Evolutionary conservation across 2,113 vertebrate species (phyloP), one percentile per base, ranked within the genome.

Genomic region (Pluvianellus socialis): DNA sequence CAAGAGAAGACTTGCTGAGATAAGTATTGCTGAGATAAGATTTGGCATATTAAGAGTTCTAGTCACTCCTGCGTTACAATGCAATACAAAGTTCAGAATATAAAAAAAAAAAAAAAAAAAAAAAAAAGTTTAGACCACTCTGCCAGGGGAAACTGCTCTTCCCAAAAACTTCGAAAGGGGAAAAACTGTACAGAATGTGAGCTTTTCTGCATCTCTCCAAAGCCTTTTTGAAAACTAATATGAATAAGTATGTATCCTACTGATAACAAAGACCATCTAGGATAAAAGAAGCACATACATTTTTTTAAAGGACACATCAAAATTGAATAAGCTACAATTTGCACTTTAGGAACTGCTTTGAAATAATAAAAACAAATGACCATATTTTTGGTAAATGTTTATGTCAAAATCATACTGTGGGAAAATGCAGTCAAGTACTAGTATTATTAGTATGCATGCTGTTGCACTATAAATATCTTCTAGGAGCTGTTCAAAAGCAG

Each of bases 261-360:
- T 49, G 52, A 67, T 72, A 73, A 70, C 45, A 74, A 94, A 91
- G 76, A 71, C 30, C 66, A 59, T 85, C n/a, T 38, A 40, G 91
- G 35, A 70, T 67, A 49, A 67, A 94, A 96, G 49, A 98, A 98
- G 97, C 97, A 97, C 97, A 97, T 63, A 33, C 5, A 38, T 67
- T 92, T 97, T 96, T 96, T 95, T 88, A 86, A 85, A 38, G 7
- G 52, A 92, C 35, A 66, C 13, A 85, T 75, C 42, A 88, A 92
- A 92, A 92, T 83, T 84, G 14, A 9, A 2, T 53, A 87, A 88
- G 12, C 55, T 75, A 84, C 42, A 76, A 14, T 85, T 93, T 86
- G 58, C 89, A 95, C 79, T 58, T 93, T 93, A 91, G 56, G 47
- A 88, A 62, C 12, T 53, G 33, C 67, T 96, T 87, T 92, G 77